Base-by-base conservation (phyloP, 1,140 invertebrate genomes). In the Frieseomelitta varia region DNA sequence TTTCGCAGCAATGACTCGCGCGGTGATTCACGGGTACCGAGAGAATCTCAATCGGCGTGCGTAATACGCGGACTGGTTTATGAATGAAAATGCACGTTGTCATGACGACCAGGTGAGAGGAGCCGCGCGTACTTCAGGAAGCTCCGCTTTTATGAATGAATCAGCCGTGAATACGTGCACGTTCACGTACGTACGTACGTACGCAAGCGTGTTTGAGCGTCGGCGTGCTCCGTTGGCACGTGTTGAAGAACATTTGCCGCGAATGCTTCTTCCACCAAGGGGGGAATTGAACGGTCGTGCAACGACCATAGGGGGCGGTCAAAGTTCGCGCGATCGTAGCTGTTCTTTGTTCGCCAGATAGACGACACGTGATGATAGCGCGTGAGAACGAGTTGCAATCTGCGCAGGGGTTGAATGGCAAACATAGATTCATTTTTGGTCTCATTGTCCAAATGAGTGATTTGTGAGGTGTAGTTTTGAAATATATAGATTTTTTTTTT, bases 11-110 rank as follows among this genome's bases (percentile, higher is more conserved):
- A 1, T 30, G 4, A 30, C 30, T 68, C 72, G 51, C 30, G 34
- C 19, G 21, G 51, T 88, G 88, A 89, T 51, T 89, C 87, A 88
- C 79, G 39, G 39, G 30, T 76, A 72, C 55, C 83, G 34, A 79
- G 76, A n/a, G 56, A 81, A 84, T 86, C 73, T 73, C 65, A 27
- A 11, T 15, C 56, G 51, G 61, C 72, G 56, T 69, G 87, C 80
- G 87, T 88, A 79, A 86, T 65, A 69, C 77, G 71, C 51, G 67
- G 51, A 17, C 1, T 56, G 30, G 58, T 56, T 19, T 76, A 84
- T 89, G 85, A 89, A 89, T 89, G 88, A 89, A 89, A 87, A 89
- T 84, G 84, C 65, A 65, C 77, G 85, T 89, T 58, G 84, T 68
- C 72, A 79, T 68, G 80, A n/a, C 69, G 53, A 86, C 81, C 85